phyloP scores from a whole-genome alignment of 2,797 vertebrate genomes.

The Cichlasoma orientale region DNA sequence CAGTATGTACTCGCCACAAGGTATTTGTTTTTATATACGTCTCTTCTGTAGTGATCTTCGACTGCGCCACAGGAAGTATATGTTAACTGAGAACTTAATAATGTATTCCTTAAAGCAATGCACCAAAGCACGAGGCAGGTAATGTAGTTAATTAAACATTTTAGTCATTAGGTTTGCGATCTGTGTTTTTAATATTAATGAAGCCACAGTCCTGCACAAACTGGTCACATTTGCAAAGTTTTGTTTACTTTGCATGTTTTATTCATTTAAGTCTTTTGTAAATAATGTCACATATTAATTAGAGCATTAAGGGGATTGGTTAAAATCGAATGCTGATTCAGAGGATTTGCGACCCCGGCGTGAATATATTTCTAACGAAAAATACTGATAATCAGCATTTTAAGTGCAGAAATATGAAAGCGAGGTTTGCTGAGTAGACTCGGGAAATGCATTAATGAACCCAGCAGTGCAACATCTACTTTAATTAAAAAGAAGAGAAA shows the following conservation, averaged over 20 bases:
- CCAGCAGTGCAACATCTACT: not conserved
- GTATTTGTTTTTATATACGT: not conserved
- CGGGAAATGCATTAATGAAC: slow-evolving; percentile 10
- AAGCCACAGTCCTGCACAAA: not conserved
- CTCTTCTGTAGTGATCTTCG: not conserved
- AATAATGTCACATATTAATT: not conserved
- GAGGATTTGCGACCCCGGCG: not conserved
- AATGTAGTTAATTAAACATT: not conserved
- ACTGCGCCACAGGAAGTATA: not conserved
- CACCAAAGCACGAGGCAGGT: not conserved
- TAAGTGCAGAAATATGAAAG: slow-evolving; percentile 25
- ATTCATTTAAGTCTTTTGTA: not conserved
- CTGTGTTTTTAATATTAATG: not conserved
- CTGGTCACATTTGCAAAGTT: not conserved
- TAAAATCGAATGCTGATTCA: not conserved
- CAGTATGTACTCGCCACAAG: not conserved
- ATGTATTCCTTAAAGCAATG: not conserved
- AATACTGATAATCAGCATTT: slow-evolving; percentile 39
- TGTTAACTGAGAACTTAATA: not conserved
- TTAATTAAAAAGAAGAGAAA: slow-evolving; percentile 7
- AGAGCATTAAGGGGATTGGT: not conserved
- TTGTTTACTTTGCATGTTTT: not conserved
- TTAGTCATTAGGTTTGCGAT: not conserved
- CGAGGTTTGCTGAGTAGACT: slow-evolving; percentile 26
- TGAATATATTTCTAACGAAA: slow-evolving; percentile 15